These are phyloP conservation scores for Notiomystis cincta DNA, from an alignment of 2,113 vertebrate species.

Conservation along the genomic window DNA sequence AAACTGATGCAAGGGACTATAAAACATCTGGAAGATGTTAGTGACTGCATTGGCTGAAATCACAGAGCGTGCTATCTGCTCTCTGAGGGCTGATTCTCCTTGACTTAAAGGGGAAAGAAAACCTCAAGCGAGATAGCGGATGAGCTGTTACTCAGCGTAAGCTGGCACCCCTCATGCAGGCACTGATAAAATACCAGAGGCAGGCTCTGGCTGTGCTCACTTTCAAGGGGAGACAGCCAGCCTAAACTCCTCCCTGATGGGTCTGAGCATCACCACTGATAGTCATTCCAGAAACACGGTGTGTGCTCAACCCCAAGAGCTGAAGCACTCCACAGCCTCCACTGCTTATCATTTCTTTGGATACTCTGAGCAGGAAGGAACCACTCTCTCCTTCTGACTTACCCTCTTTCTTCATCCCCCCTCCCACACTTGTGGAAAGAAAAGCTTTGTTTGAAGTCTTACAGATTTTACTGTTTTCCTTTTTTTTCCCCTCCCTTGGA, in stretches of 20 bases:
- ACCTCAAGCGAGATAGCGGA: constrained; percentile 8
- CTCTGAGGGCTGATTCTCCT: background rate
- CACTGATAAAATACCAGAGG: constrained; percentile 56
- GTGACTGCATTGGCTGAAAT: constrained; percentile 50
- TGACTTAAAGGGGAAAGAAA: constrained; percentile 32
- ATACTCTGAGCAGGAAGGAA: background rate
- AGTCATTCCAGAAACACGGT: background rate
- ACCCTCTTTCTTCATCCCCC: background rate
- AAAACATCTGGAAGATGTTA: constrained; percentile 76
- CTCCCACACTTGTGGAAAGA: background rate
- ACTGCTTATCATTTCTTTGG: background rate
- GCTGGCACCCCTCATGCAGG: constrained; percentile 11
- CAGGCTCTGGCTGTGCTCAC: background rate
- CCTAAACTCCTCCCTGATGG: background rate
- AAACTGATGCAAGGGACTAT: constrained; percentile 1
- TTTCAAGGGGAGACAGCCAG: background rate
- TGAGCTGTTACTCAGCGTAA: constrained; percentile 26
- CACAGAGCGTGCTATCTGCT: constrained; percentile 2
- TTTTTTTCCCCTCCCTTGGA: background rate
- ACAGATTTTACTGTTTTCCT: background rate
- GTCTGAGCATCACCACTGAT: background rate
- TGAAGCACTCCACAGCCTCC: background rate
- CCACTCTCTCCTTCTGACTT: background rate
- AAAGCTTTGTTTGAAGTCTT: background rate
- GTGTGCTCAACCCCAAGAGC: background rate